phyloP scores from a whole-genome alignment of 1,140 invertebrate genomes.

The Ceratitis capitata region DNA sequence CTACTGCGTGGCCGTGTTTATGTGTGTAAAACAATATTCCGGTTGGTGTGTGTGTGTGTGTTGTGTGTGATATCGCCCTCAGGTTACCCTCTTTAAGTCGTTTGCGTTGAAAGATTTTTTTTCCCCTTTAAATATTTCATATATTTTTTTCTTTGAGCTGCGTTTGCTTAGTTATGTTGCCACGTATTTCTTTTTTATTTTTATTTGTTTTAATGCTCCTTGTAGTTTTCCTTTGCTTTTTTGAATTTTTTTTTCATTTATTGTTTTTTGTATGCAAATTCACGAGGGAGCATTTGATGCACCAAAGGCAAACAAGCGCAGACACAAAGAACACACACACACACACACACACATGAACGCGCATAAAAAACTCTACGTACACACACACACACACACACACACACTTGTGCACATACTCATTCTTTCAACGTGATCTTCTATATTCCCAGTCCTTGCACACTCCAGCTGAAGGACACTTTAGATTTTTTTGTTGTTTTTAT shows the following conservation, averaged over 20 bases:
- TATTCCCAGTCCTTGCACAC: not conserved
- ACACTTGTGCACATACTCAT: not conserved
- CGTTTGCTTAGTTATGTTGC: not conserved
- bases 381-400: constrained; percentile 11
- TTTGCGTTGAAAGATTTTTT: not conserved
- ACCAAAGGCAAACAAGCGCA: not conserved
- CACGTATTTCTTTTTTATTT: not conserved
- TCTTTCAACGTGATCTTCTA: not conserved
- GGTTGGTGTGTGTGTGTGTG: not conserved
- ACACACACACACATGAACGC: not conserved
- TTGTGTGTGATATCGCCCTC: too few species aligned
- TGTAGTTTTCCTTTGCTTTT: not conserved
- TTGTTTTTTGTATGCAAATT: not conserved
- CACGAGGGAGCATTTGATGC: not conserved
- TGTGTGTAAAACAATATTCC: not conserved
- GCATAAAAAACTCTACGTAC: not conserved
- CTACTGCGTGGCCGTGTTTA: not conserved
- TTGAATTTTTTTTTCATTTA: not conserved
- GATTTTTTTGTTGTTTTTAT: not conserved
- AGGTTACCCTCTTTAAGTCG: not conserved
- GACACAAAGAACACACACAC: not conserved
- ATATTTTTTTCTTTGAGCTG: not conserved
- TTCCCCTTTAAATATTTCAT: not conserved
- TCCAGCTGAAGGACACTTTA: not conserved
- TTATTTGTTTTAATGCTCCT: not conserved